phyloP scores from a whole-genome alignment of 2,797 vertebrate species.

The Cirrhinus mrigala region DNA sequence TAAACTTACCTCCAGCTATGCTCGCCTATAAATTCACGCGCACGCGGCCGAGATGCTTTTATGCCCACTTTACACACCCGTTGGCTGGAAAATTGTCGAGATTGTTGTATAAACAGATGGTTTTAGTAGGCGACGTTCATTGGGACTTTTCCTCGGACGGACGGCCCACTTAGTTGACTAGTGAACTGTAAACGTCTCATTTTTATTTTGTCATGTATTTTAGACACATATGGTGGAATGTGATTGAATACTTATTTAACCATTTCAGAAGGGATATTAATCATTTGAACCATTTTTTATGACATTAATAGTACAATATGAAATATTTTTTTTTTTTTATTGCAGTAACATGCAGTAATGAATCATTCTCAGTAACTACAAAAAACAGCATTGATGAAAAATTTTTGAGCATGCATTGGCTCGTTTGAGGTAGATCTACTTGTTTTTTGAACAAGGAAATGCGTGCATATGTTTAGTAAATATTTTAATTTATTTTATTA shows the following conservation, averaged over 20 bases:
- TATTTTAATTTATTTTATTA: too few species aligned
- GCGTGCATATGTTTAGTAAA: not conserved
- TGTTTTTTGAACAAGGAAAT: not conserved
- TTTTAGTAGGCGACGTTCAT: not conserved
- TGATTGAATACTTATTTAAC: not conserved
- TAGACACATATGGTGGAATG: not conserved
- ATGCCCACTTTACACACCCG: not conserved
- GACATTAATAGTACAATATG: not conserved
- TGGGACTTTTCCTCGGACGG: not conserved
- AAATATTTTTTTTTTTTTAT: not conserved
- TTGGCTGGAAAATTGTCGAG: not conserved
- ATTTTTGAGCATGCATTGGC: too few species aligned
- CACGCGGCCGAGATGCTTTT: not conserved
- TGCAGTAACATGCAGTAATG: not conserved
- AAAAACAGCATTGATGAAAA: too few species aligned
- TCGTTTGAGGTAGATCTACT: not conserved
- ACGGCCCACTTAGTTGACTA: not conserved
- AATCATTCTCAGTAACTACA: too few species aligned
- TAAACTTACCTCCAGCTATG: slow-evolving; percentile 52
- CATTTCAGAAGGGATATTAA: not conserved
- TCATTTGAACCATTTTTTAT: not conserved
- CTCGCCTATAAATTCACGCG: slow-evolving; percentile 12
- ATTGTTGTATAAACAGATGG: not conserved
- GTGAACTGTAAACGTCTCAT: not conserved
- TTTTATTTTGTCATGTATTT: not conserved